A percentile compares a stretch with the other conserved stretches of the same genome.
These are phyloP conservation scores for Chironomus tentans DNA, from an alignment of 2,888 invertebrate species.

Conservation along the genomic window DNA sequence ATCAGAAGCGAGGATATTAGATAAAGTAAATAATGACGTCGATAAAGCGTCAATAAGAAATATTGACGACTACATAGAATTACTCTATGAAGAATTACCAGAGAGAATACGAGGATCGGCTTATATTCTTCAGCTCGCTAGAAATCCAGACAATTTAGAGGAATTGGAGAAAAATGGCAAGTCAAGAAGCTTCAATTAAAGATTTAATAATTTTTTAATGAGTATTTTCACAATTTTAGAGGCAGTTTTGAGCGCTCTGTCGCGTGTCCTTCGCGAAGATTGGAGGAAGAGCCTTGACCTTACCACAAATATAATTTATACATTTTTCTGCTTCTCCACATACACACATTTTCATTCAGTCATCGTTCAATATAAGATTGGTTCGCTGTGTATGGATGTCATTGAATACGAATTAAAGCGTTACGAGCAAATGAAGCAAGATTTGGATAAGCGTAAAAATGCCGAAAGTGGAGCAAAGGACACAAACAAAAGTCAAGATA, in stretches of 20 bases:
- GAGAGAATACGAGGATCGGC: constrained; percentile 91
- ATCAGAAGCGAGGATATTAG: constrained; percentile 5
- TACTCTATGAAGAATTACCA: constrained; percentile 88
- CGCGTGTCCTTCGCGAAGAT: constrained; percentile 92
- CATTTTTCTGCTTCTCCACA: constrained; percentile 94
- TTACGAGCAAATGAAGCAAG: constrained; percentile 85
- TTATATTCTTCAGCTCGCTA: constrained; percentile 80
- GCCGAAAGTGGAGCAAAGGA: constrained; percentile 36
- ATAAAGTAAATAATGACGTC: constrained; percentile 20
- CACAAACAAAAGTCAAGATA: constrained; percentile 35
- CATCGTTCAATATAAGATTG: constrained; percentile 93
- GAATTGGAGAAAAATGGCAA: constrained; percentile 89
- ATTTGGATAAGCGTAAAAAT: constrained; percentile 50
- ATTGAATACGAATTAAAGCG: constrained; percentile 90
- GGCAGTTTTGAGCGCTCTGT: constrained; percentile 87
- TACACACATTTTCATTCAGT: constrained; percentile 92
- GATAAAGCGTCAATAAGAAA: constrained; percentile 58
- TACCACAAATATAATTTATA: constrained; percentile 91
- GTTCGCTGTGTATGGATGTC: constrained; percentile 93
- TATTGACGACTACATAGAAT: constrained; percentile 88
- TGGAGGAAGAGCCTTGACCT: constrained; percentile 94
- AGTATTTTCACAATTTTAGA: constrained; percentile 46
- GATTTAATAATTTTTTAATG: background rate
- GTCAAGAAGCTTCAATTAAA: constrained; percentile 13
- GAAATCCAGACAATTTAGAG: constrained; percentile 88